Evolutionary conservation across 2,113 vertebrate genomes (phyloP).

Genomic region (Crotalus helleri): DNA sequence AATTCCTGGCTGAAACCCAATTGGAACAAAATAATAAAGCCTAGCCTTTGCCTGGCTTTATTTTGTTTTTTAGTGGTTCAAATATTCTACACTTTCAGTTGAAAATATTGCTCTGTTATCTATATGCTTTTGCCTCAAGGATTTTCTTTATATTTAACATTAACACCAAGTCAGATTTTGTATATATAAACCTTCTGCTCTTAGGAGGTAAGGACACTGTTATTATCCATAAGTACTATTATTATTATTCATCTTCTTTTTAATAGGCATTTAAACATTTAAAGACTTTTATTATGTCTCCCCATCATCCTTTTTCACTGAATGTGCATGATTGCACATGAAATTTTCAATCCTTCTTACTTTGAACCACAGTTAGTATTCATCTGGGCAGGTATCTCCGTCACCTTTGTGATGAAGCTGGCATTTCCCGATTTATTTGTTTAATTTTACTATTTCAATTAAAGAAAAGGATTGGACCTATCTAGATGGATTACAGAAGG

Average conservation of each 20-base stretch:
- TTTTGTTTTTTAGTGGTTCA: not conserved
- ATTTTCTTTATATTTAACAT: not conserved
- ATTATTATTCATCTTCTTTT: conserved; percentile 1
- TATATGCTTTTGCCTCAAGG: not conserved
- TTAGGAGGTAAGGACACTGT: not conserved
- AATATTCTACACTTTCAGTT: not conserved
- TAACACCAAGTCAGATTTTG: not conserved
- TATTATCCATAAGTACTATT: not conserved
- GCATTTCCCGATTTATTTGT: not conserved
- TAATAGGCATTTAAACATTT: not conserved
- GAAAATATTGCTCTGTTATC: not conserved
- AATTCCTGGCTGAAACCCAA: not conserved
- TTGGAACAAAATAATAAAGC: not conserved
- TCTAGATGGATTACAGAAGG: not conserved
- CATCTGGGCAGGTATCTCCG: not conserved
- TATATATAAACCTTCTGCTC: not conserved
- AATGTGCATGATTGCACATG: not conserved
- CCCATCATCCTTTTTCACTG: not conserved
- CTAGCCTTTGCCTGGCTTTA: not conserved
- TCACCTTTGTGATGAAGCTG: not conserved
- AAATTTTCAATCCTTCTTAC: not conserved
- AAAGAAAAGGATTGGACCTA: not conserved
- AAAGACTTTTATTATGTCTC: not conserved
- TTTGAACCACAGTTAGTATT: not conserved
- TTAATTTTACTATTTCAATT: not conserved